Evolutionary conservation across 1,140 invertebrate species (phyloP).

Genomic region (Argopecten irradians): DNA sequence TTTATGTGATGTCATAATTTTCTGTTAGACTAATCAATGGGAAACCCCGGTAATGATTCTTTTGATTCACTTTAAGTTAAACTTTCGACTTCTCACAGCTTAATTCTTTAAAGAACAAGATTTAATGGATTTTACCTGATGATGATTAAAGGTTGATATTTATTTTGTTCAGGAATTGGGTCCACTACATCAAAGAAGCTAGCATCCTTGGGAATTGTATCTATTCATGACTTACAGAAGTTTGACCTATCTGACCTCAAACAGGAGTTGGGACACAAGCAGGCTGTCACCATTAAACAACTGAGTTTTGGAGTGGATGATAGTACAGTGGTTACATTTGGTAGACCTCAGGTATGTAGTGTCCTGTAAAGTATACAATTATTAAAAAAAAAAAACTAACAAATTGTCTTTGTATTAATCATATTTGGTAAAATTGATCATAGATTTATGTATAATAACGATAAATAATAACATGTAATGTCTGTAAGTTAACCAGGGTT

Average conservation of each 20-base stretch:
- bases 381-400: neutral
- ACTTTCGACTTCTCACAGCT: no score
- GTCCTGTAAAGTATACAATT: no score
- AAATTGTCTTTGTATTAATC: neutral
- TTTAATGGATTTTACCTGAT: no score
- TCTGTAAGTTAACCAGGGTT: neutral
- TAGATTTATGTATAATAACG: neutral
- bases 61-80: no score
- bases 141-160: no score
- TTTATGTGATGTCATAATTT: neutral
- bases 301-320: conserved; percentile 65
- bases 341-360: conserved; percentile 62
- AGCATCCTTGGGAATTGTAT: conserved; percentile 54
- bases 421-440: neutral
- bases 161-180: conserved; percentile 64
- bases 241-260: conserved; percentile 45
- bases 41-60: no score
- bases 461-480: neutral
- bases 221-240: conserved; percentile 60
- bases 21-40: neutral
- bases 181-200: conserved; percentile 56
- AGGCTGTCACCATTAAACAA: conserved; percentile 53
- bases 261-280: conserved; percentile 54
- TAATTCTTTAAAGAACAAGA: no score
- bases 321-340: conserved; percentile 58